phyloP scores from a whole-genome alignment of 2,888 invertebrate genomes.

The Eulithis testata region DNA sequence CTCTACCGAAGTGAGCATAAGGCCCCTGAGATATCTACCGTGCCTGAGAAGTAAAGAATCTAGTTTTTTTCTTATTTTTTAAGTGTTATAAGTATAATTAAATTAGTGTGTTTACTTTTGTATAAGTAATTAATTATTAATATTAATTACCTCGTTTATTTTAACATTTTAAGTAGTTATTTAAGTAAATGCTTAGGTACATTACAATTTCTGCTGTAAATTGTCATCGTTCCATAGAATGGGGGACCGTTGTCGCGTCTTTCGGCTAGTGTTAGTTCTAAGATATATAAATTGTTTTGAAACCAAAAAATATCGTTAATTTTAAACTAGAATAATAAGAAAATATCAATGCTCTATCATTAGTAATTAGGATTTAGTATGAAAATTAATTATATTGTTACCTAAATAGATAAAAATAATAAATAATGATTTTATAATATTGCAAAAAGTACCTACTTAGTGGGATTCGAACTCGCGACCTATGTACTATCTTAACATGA shows the following conservation, averaged over 20 bases:
- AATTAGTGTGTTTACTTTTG: too few relatives aligned
- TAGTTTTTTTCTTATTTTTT: too few relatives aligned
- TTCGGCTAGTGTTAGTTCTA: constrained; percentile 2
- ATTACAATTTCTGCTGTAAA: too few relatives aligned
- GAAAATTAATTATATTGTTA: not conserved
- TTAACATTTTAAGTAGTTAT: too few relatives aligned
- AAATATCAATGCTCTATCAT: not conserved
- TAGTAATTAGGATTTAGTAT: not conserved
- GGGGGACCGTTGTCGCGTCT: not conserved
- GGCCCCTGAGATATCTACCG: too few relatives aligned
- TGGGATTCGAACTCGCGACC: not conserved
- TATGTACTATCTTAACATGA: not conserved
- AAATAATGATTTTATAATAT: not conserved
- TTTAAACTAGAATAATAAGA: not conserved
- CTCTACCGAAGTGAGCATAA: too few relatives aligned
- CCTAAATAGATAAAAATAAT: not conserved
- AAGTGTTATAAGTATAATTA: too few relatives aligned
- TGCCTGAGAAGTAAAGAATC: too few relatives aligned
- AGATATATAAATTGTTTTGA: not conserved
- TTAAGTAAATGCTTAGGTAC: too few relatives aligned
- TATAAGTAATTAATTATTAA: too few relatives aligned
- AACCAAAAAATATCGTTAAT: constrained; percentile 9
- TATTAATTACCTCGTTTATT: too few relatives aligned
- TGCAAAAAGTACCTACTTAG: not conserved
- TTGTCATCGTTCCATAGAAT: not conserved